A percentile compares a stretch with the other conserved stretches of the same genome.
Conservation (phyloP, 2,797 vertebrate species). For the Propithecus perrieri region DNA sequence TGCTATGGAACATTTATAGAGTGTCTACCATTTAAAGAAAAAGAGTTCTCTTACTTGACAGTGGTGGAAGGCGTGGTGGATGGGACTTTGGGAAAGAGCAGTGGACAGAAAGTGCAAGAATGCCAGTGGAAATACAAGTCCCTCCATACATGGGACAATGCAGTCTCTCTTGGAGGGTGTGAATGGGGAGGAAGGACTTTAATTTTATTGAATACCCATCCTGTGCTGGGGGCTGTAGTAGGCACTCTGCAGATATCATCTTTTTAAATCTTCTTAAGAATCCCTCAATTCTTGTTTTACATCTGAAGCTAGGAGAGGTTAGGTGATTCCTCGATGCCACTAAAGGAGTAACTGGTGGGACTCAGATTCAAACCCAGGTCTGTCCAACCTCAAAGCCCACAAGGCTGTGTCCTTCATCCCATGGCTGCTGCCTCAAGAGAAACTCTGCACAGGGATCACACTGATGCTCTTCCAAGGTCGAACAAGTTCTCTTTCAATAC, state of each 20-base stretch:
- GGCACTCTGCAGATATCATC: background rate
- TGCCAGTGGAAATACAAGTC: background rate
- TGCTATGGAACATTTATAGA: background rate
- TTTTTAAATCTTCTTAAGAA: background rate
- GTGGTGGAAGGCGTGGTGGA: background rate
- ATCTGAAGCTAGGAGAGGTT: background rate
- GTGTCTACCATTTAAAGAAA: background rate
- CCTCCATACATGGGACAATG: background rate
- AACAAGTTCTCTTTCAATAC: constrained; percentile 30
- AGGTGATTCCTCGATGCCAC: background rate
- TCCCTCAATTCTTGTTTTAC: background rate
- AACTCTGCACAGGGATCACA: background rate
- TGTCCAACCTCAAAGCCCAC: background rate
- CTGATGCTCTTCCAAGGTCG: background rate
- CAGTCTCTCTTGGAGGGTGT: background rate
- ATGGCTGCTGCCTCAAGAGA: background rate
- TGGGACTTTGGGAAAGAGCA: background rate
- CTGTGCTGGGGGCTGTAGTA: too few species aligned
- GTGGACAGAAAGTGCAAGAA: background rate
- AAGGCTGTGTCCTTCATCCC: background rate
- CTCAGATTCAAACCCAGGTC: background rate
- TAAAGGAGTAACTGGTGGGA: background rate
- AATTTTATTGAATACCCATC: background rate
- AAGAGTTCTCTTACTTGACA: background rate
- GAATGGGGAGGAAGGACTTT: background rate